Evolutionary conservation across 2,888 invertebrate genomes (phyloP), one percentile per base, ranked within the genome.

Genomic region (Strigamia maritima): DNA sequence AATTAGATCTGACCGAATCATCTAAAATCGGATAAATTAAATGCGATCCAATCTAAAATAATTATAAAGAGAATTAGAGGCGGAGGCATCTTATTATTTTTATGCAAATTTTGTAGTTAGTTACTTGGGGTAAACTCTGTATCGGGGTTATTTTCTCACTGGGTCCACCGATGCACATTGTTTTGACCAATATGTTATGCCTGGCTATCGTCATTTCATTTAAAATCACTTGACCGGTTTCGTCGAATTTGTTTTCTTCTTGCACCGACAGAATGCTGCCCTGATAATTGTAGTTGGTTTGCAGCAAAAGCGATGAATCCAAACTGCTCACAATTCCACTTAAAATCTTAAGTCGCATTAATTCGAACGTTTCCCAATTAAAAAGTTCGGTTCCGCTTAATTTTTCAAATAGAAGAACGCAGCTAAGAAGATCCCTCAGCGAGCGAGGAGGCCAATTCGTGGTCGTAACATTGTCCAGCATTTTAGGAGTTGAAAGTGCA

Each of bases 161-260:
- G 4, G 78, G 78, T 16, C 78, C 78, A 22, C 78, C 78, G 14
- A 78, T 22, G 24, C 22, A n/a, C 24, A 78, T 28, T n/a, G 74
- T 35, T 74, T 78, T 78, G 7, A 78, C 78, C 16, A 78, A 38
- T 19, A 78, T 19, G 19, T 78, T 70, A 24, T 78, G 65, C 10
- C 78, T 31, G 16, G 16, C 38, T 3, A 70, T 19, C n/a, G 78
- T 74, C 14, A 78, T 16, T 26, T 28, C 65, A 70, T 74, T 70
- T 16, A 31, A 12, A n/a, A 78, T 26, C 22, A 78, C 38, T 22
- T 7, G 22, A 10, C 24, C 40, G 35, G 38, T 78, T 35, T 78
- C 74, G 1, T 65, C 10, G 14, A 12, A 22, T 22, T 16, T 65
- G 35, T n/a, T 24, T 0, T 70, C 38, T 10, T 35, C 22, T 74